These are phyloP conservation scores for Aix galericulata DNA, from an alignment of 2,113 vertebrate genomes.

Conservation along the genomic window DNA sequence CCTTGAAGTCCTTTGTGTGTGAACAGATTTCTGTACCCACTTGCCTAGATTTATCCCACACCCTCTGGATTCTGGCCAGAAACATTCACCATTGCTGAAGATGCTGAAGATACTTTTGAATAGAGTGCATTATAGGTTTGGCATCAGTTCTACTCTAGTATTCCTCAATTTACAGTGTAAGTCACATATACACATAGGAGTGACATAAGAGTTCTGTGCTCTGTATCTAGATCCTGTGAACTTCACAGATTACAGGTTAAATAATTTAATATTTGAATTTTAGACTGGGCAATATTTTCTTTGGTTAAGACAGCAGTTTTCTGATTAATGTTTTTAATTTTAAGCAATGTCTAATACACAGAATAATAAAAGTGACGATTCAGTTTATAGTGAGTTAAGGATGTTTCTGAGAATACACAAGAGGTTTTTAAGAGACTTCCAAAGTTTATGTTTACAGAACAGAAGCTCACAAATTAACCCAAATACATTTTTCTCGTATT, in stretches of 20 bases:
- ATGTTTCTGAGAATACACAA: slow-evolving; percentile 72
- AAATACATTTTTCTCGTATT: slow-evolving; percentile 66
- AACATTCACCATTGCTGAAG: background rate
- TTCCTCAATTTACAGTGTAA: background rate
- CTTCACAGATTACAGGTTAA: slow-evolving; percentile 45
- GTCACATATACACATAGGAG: background rate
- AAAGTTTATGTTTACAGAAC: slow-evolving; percentile 69
- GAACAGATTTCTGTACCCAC: background rate
- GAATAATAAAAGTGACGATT: slow-evolving; percentile 83
- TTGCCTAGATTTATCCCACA: background rate
- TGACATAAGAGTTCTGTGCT: background rate
- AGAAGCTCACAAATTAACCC: slow-evolving; percentile 68
- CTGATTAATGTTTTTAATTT: slow-evolving; percentile 88
- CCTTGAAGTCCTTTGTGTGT: background rate
- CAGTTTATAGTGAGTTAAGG: slow-evolving; percentile 78
- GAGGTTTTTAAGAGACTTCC: slow-evolving; percentile 66
- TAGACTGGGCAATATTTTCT: slow-evolving; percentile 76
- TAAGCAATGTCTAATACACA: slow-evolving; percentile 76
- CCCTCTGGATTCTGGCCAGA: background rate
- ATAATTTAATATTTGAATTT: slow-evolving; percentile 82
- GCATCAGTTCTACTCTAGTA: background rate
- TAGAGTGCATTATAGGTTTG: background rate
- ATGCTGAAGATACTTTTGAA: background rate
- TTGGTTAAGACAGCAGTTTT: slow-evolving; percentile 76
- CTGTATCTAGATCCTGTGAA: background rate